Evolutionary conservation across 1,140 invertebrate genomes (phyloP), one percentile per base, ranked within the genome.

Genomic region (Babylonia areolata): DNA sequence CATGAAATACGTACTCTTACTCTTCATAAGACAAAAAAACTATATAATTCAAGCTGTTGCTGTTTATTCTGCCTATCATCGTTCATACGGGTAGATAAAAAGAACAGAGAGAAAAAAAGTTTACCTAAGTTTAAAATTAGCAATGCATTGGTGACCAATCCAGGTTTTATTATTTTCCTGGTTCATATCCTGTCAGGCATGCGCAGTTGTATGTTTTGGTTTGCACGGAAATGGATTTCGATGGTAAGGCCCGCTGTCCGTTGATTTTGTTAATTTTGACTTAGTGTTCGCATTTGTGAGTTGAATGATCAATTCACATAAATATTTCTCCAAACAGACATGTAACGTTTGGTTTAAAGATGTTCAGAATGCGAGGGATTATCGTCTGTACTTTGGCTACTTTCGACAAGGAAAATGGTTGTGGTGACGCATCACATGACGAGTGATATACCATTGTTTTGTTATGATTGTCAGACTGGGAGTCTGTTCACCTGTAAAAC

Each of bases 201-300:
- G 87, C 86, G 75, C 80, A 89, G 40, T 40, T 9, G 2, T 35
- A 85, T 89, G 88, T 89, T 89, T 79, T 89, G 85, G 86, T 89
- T 89, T 85, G 77, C 42, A 79, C 80, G 85, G 88, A 87, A 88
- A 89, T 89, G 88, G 88, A 89, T 77, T 89, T 85, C 71, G 88
- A 89, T 82, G 87, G 88, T 89, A 86, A 87, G 75, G 20, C 17
- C 35, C 20, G 31, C 20, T 54, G 28, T 33, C 78, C 78, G 78
- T 80, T 80, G 46, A 79, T 28, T 54, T 11, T 35, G 17, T 87
- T 9, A 54, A 23, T 83, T 78, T 81, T 58, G n/a, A 33, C 39
- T 33, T 51, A 33, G 11, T 77, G n/a, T 85, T 20, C 15, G n/a
- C 40, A 3, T 42, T 17, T 40, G 5, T 46, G 35, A 23, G 77